These are phyloP conservation scores for Galbula dea DNA, from an alignment of 2,113 vertebrate genomes.

Conservation along the genomic window DNA sequence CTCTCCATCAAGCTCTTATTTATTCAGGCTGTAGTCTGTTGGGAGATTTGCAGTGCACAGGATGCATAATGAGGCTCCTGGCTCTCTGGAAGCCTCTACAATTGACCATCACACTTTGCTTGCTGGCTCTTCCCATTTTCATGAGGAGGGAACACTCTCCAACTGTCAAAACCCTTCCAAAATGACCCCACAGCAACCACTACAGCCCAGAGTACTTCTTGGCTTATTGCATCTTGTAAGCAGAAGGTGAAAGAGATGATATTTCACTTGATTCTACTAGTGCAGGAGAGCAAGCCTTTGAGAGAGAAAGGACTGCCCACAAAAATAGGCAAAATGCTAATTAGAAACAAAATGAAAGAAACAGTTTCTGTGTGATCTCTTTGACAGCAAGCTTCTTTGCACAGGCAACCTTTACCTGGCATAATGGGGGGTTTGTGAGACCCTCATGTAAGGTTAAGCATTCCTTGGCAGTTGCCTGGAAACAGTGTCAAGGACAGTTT, in stretches of 20 bases:
- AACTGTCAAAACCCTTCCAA: neutral
- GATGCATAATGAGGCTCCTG: neutral
- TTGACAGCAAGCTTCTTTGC: neutral
- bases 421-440: neutral
- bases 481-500: neutral
- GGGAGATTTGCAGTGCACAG: neutral
- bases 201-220: neutral
- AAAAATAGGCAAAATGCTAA: conserved; percentile 4
- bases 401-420: conserved; percentile 2
- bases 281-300: neutral
- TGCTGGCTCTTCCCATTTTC: neutral
- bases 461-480: conserved; percentile 26
- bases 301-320: neutral
- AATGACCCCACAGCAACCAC: neutral
- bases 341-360: conserved; percentile 17
- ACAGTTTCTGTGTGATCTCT: neutral
- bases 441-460: neutral
- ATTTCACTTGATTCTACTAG: neutral
- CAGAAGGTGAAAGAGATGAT: neutral
- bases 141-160: neutral
- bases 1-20: neutral
- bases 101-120: neutral
- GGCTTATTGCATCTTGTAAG: neutral
- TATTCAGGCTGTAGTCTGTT: neutral
- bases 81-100: neutral